Percentiles rank a stretch among this genome's conserved stretches.
Conservation (phyloP, 2,888 invertebrate species). For the Rhorus exstirpatorius region DNA sequence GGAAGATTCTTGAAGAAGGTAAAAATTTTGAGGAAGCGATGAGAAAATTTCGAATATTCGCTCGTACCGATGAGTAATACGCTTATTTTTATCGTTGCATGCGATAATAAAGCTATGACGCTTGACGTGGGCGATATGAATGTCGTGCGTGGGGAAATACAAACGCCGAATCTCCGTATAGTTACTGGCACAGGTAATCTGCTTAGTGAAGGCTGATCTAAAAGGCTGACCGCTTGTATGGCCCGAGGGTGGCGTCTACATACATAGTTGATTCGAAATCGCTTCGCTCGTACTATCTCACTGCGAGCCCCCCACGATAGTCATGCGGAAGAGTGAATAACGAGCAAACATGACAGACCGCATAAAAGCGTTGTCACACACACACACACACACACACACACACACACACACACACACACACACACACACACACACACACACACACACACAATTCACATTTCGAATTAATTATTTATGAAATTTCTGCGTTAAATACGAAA, state of each 20-base stretch:
- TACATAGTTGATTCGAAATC: constrained; percentile 37
- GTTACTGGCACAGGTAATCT: constrained; percentile 42
- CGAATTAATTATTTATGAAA: no score
- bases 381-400: no score
- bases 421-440: no score
- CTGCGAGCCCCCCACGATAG: background rate
- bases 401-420: no score
- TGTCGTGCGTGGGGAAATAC: background rate
- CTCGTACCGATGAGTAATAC: background rate
- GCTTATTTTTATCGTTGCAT: background rate
- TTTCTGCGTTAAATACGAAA: no score
- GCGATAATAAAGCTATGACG: background rate
- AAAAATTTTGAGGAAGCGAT: no score
- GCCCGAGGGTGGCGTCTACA: constrained; percentile 29
- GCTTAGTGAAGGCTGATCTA: constrained; percentile 56
- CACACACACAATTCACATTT: no score
- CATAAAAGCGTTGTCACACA: no score
- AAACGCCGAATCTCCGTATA: constrained; percentile 39
- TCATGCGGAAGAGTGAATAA: constrained; percentile 1
- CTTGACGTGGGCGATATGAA: background rate
- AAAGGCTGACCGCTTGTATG: constrained; percentile 44
- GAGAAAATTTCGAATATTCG: no score
- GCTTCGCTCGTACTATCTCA: background rate
- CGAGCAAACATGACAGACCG: no score
- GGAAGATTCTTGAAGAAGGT: no score